Evolutionary conservation across 1,140 invertebrate species (phyloP).

Genomic region (Popillia japonica): DNA sequence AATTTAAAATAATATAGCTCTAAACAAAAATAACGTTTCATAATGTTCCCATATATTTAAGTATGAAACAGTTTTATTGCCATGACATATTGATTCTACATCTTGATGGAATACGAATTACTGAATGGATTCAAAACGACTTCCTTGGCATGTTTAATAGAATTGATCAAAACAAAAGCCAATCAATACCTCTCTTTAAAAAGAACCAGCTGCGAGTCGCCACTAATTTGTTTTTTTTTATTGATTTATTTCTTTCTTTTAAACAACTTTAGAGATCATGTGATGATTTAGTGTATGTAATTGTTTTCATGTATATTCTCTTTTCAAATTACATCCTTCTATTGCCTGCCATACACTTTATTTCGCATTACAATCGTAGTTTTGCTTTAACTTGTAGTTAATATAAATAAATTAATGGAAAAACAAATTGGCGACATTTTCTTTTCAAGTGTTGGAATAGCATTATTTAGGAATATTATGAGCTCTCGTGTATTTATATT

Average conservation of each 20-base stretch:
- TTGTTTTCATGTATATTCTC: not conserved
- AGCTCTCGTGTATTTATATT: constrained; percentile 2
- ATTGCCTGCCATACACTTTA: not conserved
- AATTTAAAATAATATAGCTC: too few relatives aligned
- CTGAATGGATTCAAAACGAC: too few relatives aligned
- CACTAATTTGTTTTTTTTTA: not conserved
- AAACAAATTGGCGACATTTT: not conserved
- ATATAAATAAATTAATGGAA: constrained; percentile 1
- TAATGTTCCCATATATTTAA: too few relatives aligned
- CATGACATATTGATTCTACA: too few relatives aligned
- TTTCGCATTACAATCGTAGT: not conserved
- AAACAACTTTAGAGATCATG: not conserved
- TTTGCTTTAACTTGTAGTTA: not conserved
- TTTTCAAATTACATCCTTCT: not conserved
- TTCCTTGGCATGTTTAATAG: too few relatives aligned
- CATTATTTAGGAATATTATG: not conserved
- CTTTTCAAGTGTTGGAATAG: not conserved
- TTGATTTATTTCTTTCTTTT: constrained; percentile 18
- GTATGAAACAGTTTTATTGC: too few relatives aligned
- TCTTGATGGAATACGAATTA: too few relatives aligned
- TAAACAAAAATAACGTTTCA: too few relatives aligned
- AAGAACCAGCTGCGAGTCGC: too few relatives aligned
- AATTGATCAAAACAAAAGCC: too few relatives aligned
- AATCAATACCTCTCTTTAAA: too few relatives aligned
- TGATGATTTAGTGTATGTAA: constrained; percentile 28